A percentile compares a stretch with the other conserved stretches of the same genome.
Evolutionary conservation across 2,113 vertebrate species (phyloP).

Genomic region (Grallaria varia): DNA sequence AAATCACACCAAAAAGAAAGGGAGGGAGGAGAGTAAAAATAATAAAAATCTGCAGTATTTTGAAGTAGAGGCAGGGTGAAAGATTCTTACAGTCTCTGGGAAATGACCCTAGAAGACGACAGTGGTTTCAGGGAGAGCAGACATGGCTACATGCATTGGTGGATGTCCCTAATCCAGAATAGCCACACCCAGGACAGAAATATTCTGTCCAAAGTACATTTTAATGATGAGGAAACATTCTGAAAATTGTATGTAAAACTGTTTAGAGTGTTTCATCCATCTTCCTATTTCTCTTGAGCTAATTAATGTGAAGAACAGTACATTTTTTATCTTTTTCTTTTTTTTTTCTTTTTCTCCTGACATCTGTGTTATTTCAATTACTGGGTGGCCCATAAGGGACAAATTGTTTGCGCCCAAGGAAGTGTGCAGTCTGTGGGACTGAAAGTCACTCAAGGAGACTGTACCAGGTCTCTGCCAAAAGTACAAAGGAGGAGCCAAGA

Average conservation of each 20-base stretch:
- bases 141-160: fast-evolving
- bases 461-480: background rate
- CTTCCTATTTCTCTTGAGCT: background rate
- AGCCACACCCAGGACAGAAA: background rate
- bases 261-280: background rate
- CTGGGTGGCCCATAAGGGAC: background rate
- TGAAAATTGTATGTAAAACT: background rate
- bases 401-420: background rate
- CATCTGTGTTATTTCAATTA: background rate
- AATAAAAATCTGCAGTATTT: background rate
- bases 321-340: background rate
- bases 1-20: background rate
- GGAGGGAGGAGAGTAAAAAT: fast-evolving
- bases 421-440: background rate
- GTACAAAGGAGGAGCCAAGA: background rate
- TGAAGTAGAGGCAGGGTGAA: background rate
- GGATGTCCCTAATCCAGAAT: background rate
- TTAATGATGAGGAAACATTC: background rate
- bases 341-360: too few species aligned
- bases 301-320: background rate
- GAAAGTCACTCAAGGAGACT: background rate
- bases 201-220: background rate
- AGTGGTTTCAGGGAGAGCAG: background rate
- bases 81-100: background rate
- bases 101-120: background rate